A percentile compares a stretch with the other conserved stretches of the same genome.
Conservation (phyloP, 2,888 invertebrate genomes). For the Dioctria linearis region DNA sequence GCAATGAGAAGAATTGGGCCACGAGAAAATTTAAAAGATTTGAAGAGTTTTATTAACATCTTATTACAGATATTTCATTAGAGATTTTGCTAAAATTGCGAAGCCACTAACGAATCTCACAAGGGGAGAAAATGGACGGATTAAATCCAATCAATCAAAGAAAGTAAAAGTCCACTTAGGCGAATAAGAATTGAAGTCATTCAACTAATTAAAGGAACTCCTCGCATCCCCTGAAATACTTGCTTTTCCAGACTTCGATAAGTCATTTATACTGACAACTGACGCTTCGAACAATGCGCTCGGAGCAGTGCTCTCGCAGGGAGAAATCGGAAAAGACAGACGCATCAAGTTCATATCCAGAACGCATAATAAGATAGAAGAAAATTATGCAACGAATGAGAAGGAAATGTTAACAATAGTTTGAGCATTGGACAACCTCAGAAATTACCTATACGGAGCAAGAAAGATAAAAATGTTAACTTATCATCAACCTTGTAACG, state of each 20-base stretch:
- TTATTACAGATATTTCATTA: constrained; percentile 58
- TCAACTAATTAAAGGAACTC: constrained; percentile 57
- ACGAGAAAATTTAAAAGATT: constrained; percentile 55
- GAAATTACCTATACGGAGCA: constrained; percentile 49
- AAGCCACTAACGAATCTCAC: constrained; percentile 59
- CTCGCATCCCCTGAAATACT: constrained; percentile 56
- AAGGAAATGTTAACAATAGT: constrained; percentile 49
- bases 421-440: constrained; percentile 50
- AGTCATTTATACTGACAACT: constrained; percentile 51
- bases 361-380: constrained; percentile 52
- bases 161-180: constrained; percentile 54
- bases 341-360: constrained; percentile 52
- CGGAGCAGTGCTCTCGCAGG: constrained; percentile 42
- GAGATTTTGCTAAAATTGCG: constrained; percentile 57
- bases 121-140: constrained; percentile 57
- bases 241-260: constrained; percentile 57
- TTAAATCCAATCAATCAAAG: constrained; percentile 56
- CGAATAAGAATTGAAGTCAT: constrained; percentile 54
- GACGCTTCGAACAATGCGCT: constrained; percentile 49
- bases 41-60: constrained; percentile 14
- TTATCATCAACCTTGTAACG: constrained; percentile 51
- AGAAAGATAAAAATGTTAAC: constrained; percentile 50
- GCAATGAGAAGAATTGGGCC: constrained; percentile 48
- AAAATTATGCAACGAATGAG: constrained; percentile 47
- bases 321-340: constrained; percentile 32